Conservation (phyloP, 2,797 vertebrate species). For the Sebastes nivosus region DNA sequence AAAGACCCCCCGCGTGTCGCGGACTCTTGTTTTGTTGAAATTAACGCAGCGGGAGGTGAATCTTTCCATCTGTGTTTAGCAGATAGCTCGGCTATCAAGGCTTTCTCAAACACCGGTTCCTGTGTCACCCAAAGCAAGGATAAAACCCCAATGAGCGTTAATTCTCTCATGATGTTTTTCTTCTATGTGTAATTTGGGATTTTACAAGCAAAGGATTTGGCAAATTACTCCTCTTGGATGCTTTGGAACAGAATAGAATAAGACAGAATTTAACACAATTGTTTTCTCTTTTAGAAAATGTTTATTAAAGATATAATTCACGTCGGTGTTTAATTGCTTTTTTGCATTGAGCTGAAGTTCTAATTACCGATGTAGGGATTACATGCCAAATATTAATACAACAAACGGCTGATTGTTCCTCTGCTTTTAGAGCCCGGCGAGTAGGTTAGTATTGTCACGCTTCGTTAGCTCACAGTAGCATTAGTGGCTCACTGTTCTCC, state of each 20-base stretch:
- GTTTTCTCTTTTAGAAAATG: constrained; percentile 15
- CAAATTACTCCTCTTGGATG: constrained; percentile 6
- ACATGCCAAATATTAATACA: background rate
- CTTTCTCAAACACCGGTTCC: background rate
- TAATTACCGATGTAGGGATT: constrained; percentile 26
- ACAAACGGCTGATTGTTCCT: constrained; percentile 32
- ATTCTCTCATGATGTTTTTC: background rate
- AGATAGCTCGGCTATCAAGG: constrained; percentile 28
- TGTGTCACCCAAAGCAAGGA: background rate
- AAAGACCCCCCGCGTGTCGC: background rate
- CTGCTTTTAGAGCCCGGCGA: constrained; percentile 4
- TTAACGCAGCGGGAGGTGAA: constrained; percentile 27
- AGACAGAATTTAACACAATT: background rate
- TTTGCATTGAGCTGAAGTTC: constrained; percentile 4
- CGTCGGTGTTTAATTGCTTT: constrained; percentile 5
- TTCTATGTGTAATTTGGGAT: background rate
- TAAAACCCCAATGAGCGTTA: constrained; percentile 4
- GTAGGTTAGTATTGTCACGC: constrained; percentile 4
- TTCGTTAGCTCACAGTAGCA: constrained; percentile 17
- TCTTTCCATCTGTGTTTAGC: constrained; percentile 37
- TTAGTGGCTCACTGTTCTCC: constrained; percentile 8
- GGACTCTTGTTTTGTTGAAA: constrained; percentile 12
- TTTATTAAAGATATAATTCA: constrained; percentile 22
- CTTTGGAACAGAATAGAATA: background rate
- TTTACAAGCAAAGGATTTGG: background rate